Base-by-base conservation (phyloP, 2,888 invertebrate species). In the Thymelicus acteon region DNA sequence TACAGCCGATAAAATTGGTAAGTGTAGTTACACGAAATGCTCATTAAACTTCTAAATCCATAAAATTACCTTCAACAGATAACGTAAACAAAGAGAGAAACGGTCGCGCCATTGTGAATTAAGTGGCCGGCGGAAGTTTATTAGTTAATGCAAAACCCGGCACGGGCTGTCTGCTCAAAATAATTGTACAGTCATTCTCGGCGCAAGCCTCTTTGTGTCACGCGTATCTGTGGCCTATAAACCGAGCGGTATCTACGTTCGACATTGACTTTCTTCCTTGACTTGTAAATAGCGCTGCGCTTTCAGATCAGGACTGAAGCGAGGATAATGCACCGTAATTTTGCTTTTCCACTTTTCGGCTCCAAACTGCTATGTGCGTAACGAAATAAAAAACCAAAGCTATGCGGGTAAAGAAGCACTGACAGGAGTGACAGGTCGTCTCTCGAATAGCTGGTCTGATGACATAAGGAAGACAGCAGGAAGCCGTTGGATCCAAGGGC, bases 201-300 rank as follows among this genome's bases (percentile, higher is more conserved):
- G 60, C 57, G 44, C 57, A 52, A 52, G 44, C 60, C 64, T 60
- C 70, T 71, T 66, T 71, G 61, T 66, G 71, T 71, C 66, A 71
- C 65, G 60, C 63, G 57, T 72, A 67, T 72, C 72, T 57, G 49
- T 24, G 60, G 7, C 48, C 65, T 62, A 67, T 72, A 72, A 67
- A 67, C 57, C 54, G 57, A 60, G 52, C 65, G 66, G 72, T 70
- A 73, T 71, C 71, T 67, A 12, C 71, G 52, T 61, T 69, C 57
- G 68, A 69, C 71, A 47, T 70, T 62, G 64, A 65, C 73, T 74
- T 75, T 72, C 75, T 48, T 72, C 60, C 67, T 61, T n/a, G 10
- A 61, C 67, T 72, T 71, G 73, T 75, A 75, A 75, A 77, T 76
- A 75, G 73, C 73, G 12, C 19, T 7, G 0, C 24, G 75, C 75